phyloP scores from a whole-genome alignment of 2,888 invertebrate species.

The Catocala sponsa region DNA sequence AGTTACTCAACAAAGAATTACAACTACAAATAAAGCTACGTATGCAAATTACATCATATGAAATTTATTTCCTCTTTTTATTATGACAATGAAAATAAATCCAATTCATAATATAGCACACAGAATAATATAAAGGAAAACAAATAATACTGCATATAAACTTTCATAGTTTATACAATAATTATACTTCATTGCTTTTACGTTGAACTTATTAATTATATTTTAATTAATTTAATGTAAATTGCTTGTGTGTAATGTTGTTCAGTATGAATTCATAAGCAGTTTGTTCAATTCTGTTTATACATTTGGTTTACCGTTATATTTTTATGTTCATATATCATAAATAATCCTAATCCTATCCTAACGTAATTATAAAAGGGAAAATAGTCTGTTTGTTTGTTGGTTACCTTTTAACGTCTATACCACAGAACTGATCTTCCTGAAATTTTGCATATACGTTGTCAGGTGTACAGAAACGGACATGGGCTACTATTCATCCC shows the following conservation, averaged over 20 bases:
- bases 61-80: slow-evolving; percentile 15
- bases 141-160: slow-evolving; percentile 5
- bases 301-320: background rate
- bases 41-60: background rate
- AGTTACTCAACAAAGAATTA: too few species aligned
- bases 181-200: slow-evolving; percentile 18
- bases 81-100: background rate
- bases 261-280: slow-evolving; percentile 1
- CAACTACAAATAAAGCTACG: too few species aligned
- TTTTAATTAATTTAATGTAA: slow-evolving; percentile 24
- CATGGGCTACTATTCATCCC: too few species aligned
- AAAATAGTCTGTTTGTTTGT: too few species aligned
- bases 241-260: slow-evolving; percentile 11
- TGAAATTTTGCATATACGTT: too few species aligned
- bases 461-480: too few species aligned
- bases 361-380: too few species aligned
- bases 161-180: slow-evolving; percentile 20
- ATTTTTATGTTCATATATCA: background rate
- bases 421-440: too few species aligned
- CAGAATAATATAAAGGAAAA: slow-evolving; percentile 7
- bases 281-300: background rate
- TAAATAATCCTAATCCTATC: too few species aligned
- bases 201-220: slow-evolving; percentile 25
- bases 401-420: too few species aligned
- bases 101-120: slow-evolving; percentile 1